A percentile compares a stretch with the other conserved stretches of the same genome.
phyloP scores from a whole-genome alignment of 2,888 invertebrate genomes.

The Volucella inflata region DNA sequence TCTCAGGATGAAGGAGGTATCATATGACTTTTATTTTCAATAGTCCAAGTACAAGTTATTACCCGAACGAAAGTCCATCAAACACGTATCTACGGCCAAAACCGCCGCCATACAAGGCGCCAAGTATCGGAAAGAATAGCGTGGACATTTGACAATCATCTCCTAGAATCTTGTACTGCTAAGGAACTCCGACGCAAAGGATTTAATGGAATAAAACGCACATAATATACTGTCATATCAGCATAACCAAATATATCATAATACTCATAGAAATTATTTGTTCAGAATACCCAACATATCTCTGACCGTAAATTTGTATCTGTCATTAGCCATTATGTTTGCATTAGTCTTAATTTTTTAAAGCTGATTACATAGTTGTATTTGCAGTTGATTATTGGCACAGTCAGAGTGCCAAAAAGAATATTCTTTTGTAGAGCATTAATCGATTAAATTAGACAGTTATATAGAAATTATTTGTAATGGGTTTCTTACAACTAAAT shows the following conservation, averaged over 20 bases:
- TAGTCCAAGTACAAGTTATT: slow-evolving; percentile 86
- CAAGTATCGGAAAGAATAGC: slow-evolving; percentile 80
- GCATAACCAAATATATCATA: slow-evolving; percentile 8
- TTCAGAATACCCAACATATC: no score
- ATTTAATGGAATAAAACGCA: slow-evolving; percentile 14
- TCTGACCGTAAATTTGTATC: no score
- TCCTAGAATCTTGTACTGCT: slow-evolving; percentile 83
- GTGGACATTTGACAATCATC: slow-evolving; percentile 84
- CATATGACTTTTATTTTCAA: slow-evolving; percentile 49
- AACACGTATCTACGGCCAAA: slow-evolving; percentile 82
- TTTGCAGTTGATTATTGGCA: no score
- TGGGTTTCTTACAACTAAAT: no score
- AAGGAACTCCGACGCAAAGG: slow-evolving; percentile 42
- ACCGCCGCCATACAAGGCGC: slow-evolving; percentile 83
- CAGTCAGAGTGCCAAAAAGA: no score
- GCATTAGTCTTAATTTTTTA: no score
- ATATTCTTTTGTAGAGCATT: no score
- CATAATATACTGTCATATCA: slow-evolving; percentile 11
- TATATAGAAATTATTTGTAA: no score
- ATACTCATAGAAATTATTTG: no score
- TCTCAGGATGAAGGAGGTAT: background rate
- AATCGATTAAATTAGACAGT: no score
- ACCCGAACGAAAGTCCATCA: slow-evolving; percentile 85
- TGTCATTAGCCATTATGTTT: no score
- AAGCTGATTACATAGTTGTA: no score